Base-by-base conservation (phyloP, 2,797 vertebrate genomes). In the Channallabes apus region DNA sequence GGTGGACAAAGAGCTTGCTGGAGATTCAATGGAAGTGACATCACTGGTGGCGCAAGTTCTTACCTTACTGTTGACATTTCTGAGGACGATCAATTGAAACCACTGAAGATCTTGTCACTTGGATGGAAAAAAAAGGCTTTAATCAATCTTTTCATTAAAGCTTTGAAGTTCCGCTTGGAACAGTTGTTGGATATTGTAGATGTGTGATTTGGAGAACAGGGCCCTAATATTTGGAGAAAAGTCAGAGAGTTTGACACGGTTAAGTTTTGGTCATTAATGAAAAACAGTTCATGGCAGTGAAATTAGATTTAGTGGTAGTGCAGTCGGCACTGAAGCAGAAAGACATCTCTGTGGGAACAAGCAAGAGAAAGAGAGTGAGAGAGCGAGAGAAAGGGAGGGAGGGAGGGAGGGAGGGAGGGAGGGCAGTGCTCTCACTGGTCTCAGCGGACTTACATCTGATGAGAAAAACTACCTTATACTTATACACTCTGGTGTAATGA, bases 381-480 rank as follows among this genome's bases (percentile, higher is more conserved):
- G 32, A 22, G 11, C 17, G 82, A 73, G 56, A 41, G 56, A 22
- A 22, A 80, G 65, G 61, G 24, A 80, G n/a, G n/a, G 58, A 69
- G 32, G 3, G 14, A 77, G 80, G 32, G 51, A 82, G 29, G 32
- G 29, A 20, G 11, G 9, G 83, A 58, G 29, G 18, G 29, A 12
- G 18, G 61, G 59, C 3, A 24, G 62, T 82, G 51, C 51, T 38
- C 32, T 83, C 41, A 76, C 1, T 69, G 69, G 81, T 67, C 82
- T 41, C 80, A 35, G 32, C 41, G 68, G 65, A 62, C 22, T 27
- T 51, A 80, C 41, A 83, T 46, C 73, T 71, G 64, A 86, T 96
- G 94, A 94, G 93, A 95, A 95, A 94, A 95, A 94, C 91, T 89
- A 83, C 88, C 88, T 90, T 90, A 80, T 51, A 91, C 84, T n/a